Base-by-base conservation (phyloP, 2,113 vertebrate species). In the Charina bottae region DNA sequence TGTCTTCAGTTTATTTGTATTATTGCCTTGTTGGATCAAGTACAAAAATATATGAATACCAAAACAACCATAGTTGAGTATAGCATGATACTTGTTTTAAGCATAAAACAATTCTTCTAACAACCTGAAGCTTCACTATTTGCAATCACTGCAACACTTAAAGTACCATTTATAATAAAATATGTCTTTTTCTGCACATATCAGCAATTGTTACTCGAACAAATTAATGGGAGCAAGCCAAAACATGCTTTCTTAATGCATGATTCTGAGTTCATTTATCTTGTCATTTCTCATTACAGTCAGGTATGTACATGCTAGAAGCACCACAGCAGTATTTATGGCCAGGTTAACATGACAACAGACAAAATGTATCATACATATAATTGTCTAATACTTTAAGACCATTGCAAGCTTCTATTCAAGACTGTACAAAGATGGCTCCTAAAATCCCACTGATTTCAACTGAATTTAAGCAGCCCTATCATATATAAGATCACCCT, bases 101-200 rank as follows among this genome's bases (percentile, higher is more conserved):
- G n/a, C 90, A 95, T 95, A 94, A 96, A 90, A 4, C 94, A 92
- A 95, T 58, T 94, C 90, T 56, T 68, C 42, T 62, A 0, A 88
- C 88, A 90, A 94, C 93, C 26, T 64, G 19, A 85, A 85, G 42
- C 46, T 64, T 53, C 55, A 1, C 58, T 62, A 94, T 92, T 93
- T 95, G 93, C 93, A 91, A 94, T 72, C 54, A 46, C 56, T 90
- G 55, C 24, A 62, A 28, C 54, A 46, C 10, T 95, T 60, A 26
- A 62, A 78, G 55, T 26, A 56, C 37, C 9, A 28, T 17, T 58
- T 58, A 5, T 58, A 24, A 58, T 58, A 78, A 89, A n/a, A 89
- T 49, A 8, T 26, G 19, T 21, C 26, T 28, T 46, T 49, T 64
- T n/a, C 24, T 64, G 59, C 42, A 26, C 87, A 93, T 90, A 26